Conservation (phyloP, 2,888 invertebrate genomes). For the Cantharis rufa region DNA sequence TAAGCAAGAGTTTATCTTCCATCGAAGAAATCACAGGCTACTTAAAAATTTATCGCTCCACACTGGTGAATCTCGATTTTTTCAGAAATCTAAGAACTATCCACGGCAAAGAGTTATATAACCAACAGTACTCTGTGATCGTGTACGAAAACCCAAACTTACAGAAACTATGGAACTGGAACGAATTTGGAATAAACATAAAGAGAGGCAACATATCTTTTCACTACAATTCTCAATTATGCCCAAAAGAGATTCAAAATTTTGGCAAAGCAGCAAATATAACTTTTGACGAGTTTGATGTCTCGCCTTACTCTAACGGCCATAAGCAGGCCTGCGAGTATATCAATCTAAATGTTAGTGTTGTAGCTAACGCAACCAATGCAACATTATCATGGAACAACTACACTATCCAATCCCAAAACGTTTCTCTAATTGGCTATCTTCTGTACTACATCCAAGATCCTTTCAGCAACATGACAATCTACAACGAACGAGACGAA, state of each 20-base stretch:
- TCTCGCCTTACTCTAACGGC: constrained; percentile 69
- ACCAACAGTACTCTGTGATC: constrained; percentile 63
- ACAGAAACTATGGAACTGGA: constrained; percentile 65
- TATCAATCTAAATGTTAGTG: constrained; percentile 55
- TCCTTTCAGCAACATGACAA: constrained; percentile 57
- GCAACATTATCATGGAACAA: constrained; percentile 54
- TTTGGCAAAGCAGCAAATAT: constrained; percentile 58
- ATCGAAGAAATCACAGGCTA: constrained; percentile 76
- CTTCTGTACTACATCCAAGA: constrained; percentile 66
- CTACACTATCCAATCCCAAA: constrained; percentile 31
- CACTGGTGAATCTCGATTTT: constrained; percentile 74
- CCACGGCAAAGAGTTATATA: constrained; percentile 62
- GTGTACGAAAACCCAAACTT: constrained; percentile 79
- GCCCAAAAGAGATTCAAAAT: constrained; percentile 67
- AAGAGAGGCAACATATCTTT: constrained; percentile 71
- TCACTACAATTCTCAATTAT: constrained; percentile 82
- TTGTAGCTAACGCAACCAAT: constrained; percentile 49
- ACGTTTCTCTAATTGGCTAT: constrained; percentile 59
- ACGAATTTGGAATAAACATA: constrained; percentile 61
- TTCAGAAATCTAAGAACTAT: constrained; percentile 72
- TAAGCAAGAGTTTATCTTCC: constrained; percentile 67
- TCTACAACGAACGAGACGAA: constrained; percentile 50
- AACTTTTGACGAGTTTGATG: constrained; percentile 57
- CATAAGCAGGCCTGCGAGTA: constrained; percentile 70
- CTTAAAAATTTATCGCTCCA: constrained; percentile 73